These are phyloP conservation scores for Gorsachius magnificus DNA, from an alignment of 2,797 vertebrate genomes.

Conservation along the genomic window DNA sequence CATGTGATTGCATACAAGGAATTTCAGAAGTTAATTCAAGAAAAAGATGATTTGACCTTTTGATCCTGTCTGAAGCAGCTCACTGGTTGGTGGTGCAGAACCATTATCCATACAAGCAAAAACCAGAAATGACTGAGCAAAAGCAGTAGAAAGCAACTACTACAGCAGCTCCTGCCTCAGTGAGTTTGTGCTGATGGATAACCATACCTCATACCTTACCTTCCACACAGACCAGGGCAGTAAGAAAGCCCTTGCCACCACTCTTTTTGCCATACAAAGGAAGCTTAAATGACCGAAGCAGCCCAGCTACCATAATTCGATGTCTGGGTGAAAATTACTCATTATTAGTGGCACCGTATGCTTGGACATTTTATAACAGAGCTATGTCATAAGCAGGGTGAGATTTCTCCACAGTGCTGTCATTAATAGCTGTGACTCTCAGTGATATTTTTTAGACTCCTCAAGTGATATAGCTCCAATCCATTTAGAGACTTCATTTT, in stretches of 20 bases:
- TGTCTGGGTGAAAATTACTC: neutral
- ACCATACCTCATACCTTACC: neutral
- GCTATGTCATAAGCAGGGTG: neutral
- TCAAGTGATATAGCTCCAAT: conserved; percentile 12
- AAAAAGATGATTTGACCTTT: neutral
- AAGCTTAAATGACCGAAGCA: neutral
- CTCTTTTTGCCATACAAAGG: neutral
- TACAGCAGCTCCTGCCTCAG: neutral
- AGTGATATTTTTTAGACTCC: neutral
- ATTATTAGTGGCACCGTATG: neutral
- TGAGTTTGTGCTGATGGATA: neutral
- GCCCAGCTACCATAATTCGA: neutral
- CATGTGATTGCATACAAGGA: neutral
- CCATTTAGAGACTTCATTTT: conserved; percentile 55
- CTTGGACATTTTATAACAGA: neutral
- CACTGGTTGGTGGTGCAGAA: neutral
- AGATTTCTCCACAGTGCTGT: neutral
- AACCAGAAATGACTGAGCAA: rapidly evolving
- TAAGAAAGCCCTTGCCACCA: neutral
- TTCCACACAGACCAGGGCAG: neutral
- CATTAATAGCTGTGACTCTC: conserved; percentile 10
- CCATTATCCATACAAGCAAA: neutral
- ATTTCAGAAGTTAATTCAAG: neutral
- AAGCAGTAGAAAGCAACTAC: neutral
- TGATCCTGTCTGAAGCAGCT: neutral